phyloP scores from a whole-genome alignment of 2,113 vertebrate genomes.

The Empidonax alnorum region DNA sequence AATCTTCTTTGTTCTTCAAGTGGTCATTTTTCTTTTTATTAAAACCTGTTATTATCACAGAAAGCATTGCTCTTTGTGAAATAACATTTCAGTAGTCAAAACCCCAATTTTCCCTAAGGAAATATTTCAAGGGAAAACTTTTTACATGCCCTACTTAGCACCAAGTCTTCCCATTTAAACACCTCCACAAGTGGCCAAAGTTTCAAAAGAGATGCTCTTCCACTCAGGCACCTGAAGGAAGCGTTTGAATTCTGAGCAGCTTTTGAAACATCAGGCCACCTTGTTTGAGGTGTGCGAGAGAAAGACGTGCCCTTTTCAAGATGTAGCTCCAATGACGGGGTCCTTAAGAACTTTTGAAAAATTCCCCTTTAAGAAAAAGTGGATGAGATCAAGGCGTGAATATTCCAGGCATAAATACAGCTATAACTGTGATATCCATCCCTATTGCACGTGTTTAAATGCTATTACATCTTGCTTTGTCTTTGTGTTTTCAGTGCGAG shows the following conservation, averaged over 20 bases:
- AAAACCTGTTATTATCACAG: conserved; percentile 32
- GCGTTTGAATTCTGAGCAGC: conserved; percentile 58
- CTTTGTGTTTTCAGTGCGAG: background rate
- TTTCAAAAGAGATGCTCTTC: conserved; percentile 67
- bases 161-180: conserved; percentile 55
- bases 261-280: conserved; percentile 69
- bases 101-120: conserved; percentile 50
- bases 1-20: conserved; percentile 51
- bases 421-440: background rate
- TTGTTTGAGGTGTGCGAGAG: conserved; percentile 56
- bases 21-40: conserved; percentile 62
- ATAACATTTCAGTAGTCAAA: conserved; percentile 52
- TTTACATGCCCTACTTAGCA: conserved; percentile 50
- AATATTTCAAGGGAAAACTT: conserved; percentile 62
- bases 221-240: conserved; percentile 38
- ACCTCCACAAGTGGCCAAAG: conserved; percentile 62
- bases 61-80: conserved; percentile 37
- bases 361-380: conserved; percentile 35
- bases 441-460: background rate
- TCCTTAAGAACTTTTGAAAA: conserved; percentile 59
- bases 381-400: conserved; percentile 52
- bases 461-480: background rate
- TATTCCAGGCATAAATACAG: conserved; percentile 58
- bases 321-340: background rate
- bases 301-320: conserved; percentile 56